Conservation (phyloP, 2,888 invertebrate genomes). For the Agrochola lychnidis region DNA sequence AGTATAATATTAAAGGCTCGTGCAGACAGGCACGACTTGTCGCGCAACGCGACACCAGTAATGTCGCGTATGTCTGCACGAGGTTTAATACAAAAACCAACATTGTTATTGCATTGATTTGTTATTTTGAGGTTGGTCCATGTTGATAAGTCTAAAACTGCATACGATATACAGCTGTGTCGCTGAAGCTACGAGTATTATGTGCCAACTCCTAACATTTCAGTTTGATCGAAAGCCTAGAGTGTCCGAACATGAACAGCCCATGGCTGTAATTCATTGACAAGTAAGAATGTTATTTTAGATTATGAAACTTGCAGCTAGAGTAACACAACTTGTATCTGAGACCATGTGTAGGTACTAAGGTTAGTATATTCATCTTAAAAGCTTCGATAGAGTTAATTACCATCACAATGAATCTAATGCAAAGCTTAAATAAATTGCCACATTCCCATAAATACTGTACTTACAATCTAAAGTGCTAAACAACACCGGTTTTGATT, state of each 20-base stretch:
- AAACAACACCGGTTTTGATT: background rate
- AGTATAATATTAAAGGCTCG: background rate
- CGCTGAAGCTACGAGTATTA: conserved; percentile 8
- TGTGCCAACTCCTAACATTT: background rate
- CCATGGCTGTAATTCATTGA: background rate
- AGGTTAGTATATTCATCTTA: background rate
- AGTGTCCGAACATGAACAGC: too few species aligned
- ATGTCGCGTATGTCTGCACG: too few species aligned
- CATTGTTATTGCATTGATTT: background rate
- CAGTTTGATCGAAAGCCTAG: background rate
- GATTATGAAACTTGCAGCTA: background rate
- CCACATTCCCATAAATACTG: conserved; percentile 28
- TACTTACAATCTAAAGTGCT: background rate
- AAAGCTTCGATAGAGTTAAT: conserved; percentile 12
- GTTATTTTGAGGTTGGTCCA: background rate
- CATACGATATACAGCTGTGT: background rate
- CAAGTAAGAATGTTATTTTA: background rate
- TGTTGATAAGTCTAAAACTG: background rate
- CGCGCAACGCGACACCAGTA: too few species aligned
- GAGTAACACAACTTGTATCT: background rate
- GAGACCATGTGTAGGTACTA: background rate
- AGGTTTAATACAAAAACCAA: background rate
- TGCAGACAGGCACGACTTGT: too few species aligned
- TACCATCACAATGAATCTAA: conserved; percentile 25
- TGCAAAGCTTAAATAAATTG: conserved; percentile 32